A percentile compares a stretch with the other conserved stretches of the same genome.
These are phyloP conservation scores for Sebastes kiyomatsui DNA, from an alignment of 2,797 vertebrate species.

Conservation along the genomic window DNA sequence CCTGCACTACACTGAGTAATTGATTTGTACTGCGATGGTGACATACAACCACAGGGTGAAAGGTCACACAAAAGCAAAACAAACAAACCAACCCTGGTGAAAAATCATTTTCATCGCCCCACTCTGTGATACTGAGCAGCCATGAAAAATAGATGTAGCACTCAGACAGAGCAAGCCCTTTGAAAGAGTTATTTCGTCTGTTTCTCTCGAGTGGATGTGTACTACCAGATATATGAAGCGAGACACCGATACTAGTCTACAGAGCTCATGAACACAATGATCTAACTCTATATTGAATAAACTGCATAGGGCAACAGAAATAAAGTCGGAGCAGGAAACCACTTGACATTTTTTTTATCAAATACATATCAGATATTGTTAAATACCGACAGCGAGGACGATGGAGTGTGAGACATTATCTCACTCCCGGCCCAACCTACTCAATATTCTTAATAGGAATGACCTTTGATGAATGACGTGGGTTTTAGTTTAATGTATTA, in stretches of 20 bases:
- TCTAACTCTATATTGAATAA: neutral
- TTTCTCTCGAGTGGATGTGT: conserved; percentile 14
- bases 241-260: neutral
- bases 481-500: conserved; percentile 20
- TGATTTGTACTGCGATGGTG: neutral
- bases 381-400: neutral
- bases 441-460: neutral
- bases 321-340: neutral
- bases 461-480: conserved; percentile 16
- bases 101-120: conserved; percentile 9
- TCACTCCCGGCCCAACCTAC: neutral
- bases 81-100: conserved; percentile 10
- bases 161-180: conserved; percentile 38
- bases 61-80: conserved; percentile 19
- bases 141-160: conserved; percentile 68
- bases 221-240: neutral
- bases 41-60: conserved; percentile 26
- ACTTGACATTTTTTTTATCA: neutral
- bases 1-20: neutral
- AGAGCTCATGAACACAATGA: neutral
- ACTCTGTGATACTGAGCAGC: conserved; percentile 21
- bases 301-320: neutral
- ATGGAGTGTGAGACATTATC: conserved; percentile 12
- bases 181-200: conserved; percentile 19
- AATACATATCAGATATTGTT: neutral